Evolutionary conservation across 2,797 vertebrate genomes (phyloP), one percentile per base, ranked within the genome.

Genomic region (Eurystomus glaucurus): DNA sequence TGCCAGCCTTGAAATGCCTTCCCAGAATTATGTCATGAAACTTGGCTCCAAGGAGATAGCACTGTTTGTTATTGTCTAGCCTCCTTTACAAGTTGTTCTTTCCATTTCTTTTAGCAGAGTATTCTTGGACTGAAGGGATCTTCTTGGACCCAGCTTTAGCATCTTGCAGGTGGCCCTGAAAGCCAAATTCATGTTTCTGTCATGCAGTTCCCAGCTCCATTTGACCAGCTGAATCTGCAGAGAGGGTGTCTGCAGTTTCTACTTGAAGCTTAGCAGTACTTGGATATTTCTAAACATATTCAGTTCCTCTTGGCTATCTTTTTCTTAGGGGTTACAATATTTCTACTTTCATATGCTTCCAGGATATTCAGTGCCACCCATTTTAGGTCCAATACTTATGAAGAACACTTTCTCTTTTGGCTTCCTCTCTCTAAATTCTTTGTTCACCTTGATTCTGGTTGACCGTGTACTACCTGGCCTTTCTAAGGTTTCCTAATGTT

Each of bases 21-120:
- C 37, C 65, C 86, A 91, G 71, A 89, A 93, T 92, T 74, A 92
- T 70, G 62, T 91, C 51, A 80, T 70, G 25, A 89, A 51, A 60
- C 48, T 91, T 87, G 94, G 78, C 92, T 91, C 55, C 48, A 85
- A 77, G 60, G 54, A 79, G 33, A 66, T n/a, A 87, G 51, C 35
- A 70, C 72, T 66, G 33, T 92, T 89, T 87, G 22, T 95, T 93
- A 79, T 74, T 83, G 78, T 74, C 81, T 83, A 50, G 51, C 35
- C 81, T 85, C 75, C 60, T 85, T 91, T 85, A 58, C 68, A 93
- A 82, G 31, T 60, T 91, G 55, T 77, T 88, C 70, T 74, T 89
- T 85, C 50, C 35, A 87, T 74, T 93, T 35, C 45, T 95, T 74
- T 83, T n/a, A 89, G 43, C 12, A 25, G 9, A 45, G 78, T 60